These are phyloP conservation scores for Dendrophyllia cribrosa DNA, from an alignment of 64 coral and sea anemone species.

Conservation along the genomic window DNA sequence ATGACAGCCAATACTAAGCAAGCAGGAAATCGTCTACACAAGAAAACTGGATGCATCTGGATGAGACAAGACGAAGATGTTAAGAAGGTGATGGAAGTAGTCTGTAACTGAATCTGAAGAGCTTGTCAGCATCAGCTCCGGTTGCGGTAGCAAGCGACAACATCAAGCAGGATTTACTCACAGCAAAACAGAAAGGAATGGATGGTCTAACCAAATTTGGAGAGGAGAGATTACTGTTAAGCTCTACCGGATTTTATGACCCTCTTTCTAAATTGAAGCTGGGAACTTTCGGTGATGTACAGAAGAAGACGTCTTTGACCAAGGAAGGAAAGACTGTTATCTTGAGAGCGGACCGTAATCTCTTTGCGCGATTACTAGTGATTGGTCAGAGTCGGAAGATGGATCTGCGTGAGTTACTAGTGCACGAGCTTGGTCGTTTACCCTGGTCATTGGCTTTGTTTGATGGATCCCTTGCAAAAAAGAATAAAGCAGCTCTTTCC, in stretches of 20 bases:
- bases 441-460: too few relatives aligned
- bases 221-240: not conserved
- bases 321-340: slow-evolving; percentile 44
- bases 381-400: slow-evolving; percentile 36
- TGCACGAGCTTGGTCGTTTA: slow-evolving; percentile 51
- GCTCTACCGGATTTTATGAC: slow-evolving; percentile 1
- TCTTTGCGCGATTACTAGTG: slow-evolving; percentile 73
- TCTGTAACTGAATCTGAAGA: slow-evolving; percentile 29
- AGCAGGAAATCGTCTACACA: not conserved
- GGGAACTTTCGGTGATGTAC: slow-evolving; percentile 7
- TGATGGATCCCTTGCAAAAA: too few relatives aligned
- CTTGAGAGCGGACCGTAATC: slow-evolving; percentile 67
- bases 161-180: slow-evolving; percentile 20
- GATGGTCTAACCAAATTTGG: slow-evolving; percentile 3
- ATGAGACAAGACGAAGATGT: slow-evolving; percentile 55
- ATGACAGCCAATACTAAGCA: slow-evolving; percentile 17
- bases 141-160: slow-evolving; percentile 8
- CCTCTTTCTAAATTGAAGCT: slow-evolving; percentile 1
- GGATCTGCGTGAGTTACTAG: too few relatives aligned
- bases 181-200: slow-evolving; percentile 36
- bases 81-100: slow-evolving; percentile 41
- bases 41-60: not conserved
- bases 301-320: slow-evolving; percentile 29
- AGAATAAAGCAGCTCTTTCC: too few relatives aligned
- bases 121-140: slow-evolving; percentile 42